Conservation (phyloP, 2,113 vertebrate genomes). For the Oreochromis aureus region DNA sequence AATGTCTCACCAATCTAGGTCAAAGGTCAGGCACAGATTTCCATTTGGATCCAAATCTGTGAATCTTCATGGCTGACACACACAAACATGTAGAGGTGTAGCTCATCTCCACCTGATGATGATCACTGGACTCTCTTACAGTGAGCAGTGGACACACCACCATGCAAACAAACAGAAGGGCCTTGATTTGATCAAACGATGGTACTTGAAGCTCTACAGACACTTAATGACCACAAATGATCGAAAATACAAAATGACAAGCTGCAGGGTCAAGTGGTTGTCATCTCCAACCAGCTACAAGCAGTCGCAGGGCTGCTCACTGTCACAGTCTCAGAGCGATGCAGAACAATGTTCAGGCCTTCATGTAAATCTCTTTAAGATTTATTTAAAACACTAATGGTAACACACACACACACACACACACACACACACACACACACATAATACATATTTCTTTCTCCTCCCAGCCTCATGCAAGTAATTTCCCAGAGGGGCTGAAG, state of each 20-base stretch:
- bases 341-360: background rate
- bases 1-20: background rate
- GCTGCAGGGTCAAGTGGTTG: background rate
- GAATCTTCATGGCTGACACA: background rate
- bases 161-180: background rate
- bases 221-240: background rate
- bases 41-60: background rate
- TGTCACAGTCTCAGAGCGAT: background rate
- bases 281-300: background rate
- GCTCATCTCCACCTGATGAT: background rate
- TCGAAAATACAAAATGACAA: background rate
- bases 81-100: background rate
- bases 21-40: background rate
- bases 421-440: background rate
- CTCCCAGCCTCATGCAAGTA: background rate
- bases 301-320: background rate
- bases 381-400: background rate
- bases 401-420: background rate
- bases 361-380: background rate
- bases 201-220: background rate
- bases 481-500: slow-evolving; percentile 32
- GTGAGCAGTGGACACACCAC: rapidly evolving
- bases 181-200: background rate
- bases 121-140: background rate
- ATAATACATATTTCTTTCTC: background rate